Base-by-base conservation (phyloP, 2,888 invertebrate genomes). In the Hypolimnas misippus region DNA sequence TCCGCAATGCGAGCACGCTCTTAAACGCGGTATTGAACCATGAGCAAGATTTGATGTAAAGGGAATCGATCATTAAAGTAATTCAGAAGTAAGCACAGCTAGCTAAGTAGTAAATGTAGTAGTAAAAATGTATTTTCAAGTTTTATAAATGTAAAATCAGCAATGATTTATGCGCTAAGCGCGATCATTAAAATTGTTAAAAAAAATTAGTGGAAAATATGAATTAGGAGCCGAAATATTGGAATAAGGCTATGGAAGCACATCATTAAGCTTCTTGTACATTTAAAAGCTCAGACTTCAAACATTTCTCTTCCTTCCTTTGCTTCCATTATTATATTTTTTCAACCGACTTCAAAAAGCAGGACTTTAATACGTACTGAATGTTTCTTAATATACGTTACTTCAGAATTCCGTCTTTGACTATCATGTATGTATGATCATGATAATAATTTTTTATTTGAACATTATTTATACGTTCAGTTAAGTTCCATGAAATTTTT, bases 301-400 rank as follows among this genome's bases (percentile, higher is more conserved):
- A n/a, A n/a, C n/a, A n/a, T 42, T 19, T 10, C 19, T 19, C 44
- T 46, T 46, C 5, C 19, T 19, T 46, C 17, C 21, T 19, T 46
- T n/a, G 10, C 44, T 46, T 46, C 44, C 44, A n/a, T n/a, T n/a
- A n/a, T n/a, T n/a, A 46, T 46, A 38, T 38, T 38, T n/a, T n/a
- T 38, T 38, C n/a, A n/a, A n/a, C n/a, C n/a, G n/a, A n/a, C n/a
- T n/a, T n/a, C n/a, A n/a, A n/a, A n/a, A n/a, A n/a, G n/a, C n/a
- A n/a, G n/a, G n/a, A n/a, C n/a, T n/a, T n/a, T n/a, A n/a, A n/a
- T n/a, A n/a, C n/a, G n/a, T n/a, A n/a, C n/a, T n/a, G n/a, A n/a
- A n/a, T n/a, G n/a, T n/a, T n/a, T n/a, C n/a, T n/a, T n/a, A n/a
- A n/a, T n/a, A n/a, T n/a, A n/a, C n/a, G n/a, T n/a, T n/a, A n/a